Conservation (phyloP, 2,888 invertebrate genomes). For the Napeogenes inachia region DNA sequence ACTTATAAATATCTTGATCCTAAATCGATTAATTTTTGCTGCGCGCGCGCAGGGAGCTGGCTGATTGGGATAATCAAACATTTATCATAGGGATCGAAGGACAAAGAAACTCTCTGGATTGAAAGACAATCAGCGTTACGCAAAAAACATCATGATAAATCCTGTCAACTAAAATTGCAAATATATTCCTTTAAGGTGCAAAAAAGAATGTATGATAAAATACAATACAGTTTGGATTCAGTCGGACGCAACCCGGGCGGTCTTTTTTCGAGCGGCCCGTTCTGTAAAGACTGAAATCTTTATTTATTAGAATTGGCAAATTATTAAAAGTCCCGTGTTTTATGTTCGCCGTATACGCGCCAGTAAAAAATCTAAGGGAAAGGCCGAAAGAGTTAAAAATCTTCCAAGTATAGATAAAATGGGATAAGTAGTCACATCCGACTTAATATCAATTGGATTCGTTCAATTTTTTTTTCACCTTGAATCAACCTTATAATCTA, state of each 20-base stretch:
- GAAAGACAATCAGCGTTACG: slow-evolving; percentile 35
- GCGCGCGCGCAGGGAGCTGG: slow-evolving; percentile 15
- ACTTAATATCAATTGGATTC: too few relatives aligned
- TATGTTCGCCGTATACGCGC: slow-evolving; percentile 50
- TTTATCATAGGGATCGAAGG: slow-evolving; percentile 32
- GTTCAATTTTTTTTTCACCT: too few relatives aligned
- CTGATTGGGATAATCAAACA: slow-evolving; percentile 20
- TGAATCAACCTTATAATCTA: too few relatives aligned
- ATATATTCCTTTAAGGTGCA: slow-evolving; percentile 66
- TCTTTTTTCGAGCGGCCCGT: slow-evolving; percentile 63
- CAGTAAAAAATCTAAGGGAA: slow-evolving; percentile 21
- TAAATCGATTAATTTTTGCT: slow-evolving; percentile 17
- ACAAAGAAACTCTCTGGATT: slow-evolving; percentile 30
- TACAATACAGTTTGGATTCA: slow-evolving; percentile 69
- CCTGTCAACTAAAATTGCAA: slow-evolving; percentile 59
- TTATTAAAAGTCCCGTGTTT: slow-evolving; percentile 64
- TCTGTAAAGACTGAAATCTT: slow-evolving; percentile 69
- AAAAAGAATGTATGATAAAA: slow-evolving; percentile 74
- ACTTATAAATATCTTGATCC: slow-evolving; percentile 3
- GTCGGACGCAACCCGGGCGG: slow-evolving; percentile 71
- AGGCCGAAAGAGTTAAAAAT: slow-evolving; percentile 12
- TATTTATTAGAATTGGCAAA: slow-evolving; percentile 75
- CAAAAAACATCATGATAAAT: slow-evolving; percentile 41
- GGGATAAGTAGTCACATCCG: too few relatives aligned
- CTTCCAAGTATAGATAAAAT: not conserved